Evolutionary conservation across 2,888 invertebrate genomes (phyloP), one percentile per base, ranked within the genome.

Genomic region (Plebejus argus): DNA sequence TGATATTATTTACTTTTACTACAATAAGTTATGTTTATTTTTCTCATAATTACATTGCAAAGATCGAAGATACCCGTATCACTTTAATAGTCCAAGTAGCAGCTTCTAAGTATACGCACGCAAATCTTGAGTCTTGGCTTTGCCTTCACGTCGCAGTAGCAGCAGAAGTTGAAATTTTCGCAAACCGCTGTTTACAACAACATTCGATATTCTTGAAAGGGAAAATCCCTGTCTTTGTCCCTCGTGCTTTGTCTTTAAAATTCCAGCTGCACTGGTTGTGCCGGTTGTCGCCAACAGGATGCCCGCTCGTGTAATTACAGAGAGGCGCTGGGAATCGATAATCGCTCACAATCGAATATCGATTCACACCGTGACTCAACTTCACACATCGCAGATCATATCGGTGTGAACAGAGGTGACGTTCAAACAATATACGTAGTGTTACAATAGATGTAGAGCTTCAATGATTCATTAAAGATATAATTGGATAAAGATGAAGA

Each of bases 291-390:
- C 15, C 49, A 74, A 74, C 74, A 74, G 74, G 74, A 74, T 74
- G 74, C 28, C 12, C 45, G 45, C 72, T 74, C 28, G 74, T 74
- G 74, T 74, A 74, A 74, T 74, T 74, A 74, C 74, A 53, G 74
- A 39, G 72, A 53, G 49, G 74, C 74, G 53, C 23, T 49, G 74
- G 49, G 74, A 74, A 74, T 74, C 74, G 74, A 53, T 33, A 74
- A 74, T 74, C 74, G 74, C 12, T 49, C 28, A 74, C 74, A 74
- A 74, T 74, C 74, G 74, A 74, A 74, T 74, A 74, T 74, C 53
- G 74, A 74, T 74, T 74, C 74, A 53, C 49, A 74, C 28, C 53
- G 74, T 18, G 49, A 66, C 66, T 66, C 66, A 66, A 66, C 66
- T 74, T 74, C 74, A 74, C 74, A 74, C 49, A 72, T 70, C 39